Conservation (phyloP, 1,140 invertebrate species). For the Polyergus mexicanus region DNA sequence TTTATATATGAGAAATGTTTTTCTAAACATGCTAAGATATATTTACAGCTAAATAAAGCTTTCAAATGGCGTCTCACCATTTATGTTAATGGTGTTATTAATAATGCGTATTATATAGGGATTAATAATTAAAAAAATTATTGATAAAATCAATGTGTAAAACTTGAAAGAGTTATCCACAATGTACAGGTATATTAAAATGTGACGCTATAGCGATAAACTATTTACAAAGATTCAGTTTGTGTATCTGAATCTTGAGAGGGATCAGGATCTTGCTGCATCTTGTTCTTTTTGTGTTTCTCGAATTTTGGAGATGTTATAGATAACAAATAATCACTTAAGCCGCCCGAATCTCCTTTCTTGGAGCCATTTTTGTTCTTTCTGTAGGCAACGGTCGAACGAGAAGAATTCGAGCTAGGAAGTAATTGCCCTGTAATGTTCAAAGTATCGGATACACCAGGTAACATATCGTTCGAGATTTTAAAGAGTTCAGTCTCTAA, state of each 20-base stretch:
- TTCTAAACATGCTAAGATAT: conserved; percentile 78
- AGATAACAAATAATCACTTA: conserved; percentile 81
- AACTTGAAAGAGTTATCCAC: conserved; percentile 18
- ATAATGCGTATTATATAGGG: conserved; percentile 56
- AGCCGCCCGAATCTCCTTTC: conserved; percentile 71
- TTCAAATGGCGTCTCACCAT: conserved; percentile 53
- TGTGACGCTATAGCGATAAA: conserved; percentile 18
- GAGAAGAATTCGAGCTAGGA: neutral
- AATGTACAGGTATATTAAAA: conserved; percentile 54
- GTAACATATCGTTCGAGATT: conserved; percentile 4
- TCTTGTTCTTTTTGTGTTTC: conserved; percentile 36
- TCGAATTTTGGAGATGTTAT: conserved; percentile 72
- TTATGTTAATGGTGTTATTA: too few relatives aligned
- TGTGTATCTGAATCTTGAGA: conserved; percentile 63
- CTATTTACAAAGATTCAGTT: conserved; percentile 79
- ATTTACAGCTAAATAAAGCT: conserved; percentile 74
- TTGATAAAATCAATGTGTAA: neutral
- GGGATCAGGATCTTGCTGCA: conserved; percentile 52
- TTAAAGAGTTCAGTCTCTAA: conserved; percentile 1
- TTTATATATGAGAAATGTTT: conserved; percentile 46
- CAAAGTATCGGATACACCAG: conserved; percentile 21
- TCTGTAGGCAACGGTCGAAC: neutral
- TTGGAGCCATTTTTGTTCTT: conserved; percentile 44
- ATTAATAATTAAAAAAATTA: conserved; percentile 55
- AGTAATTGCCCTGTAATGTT: conserved; percentile 59